Percentiles rank a stretch among this genome's conserved stretches.
These are phyloP conservation scores for Actenoides hombroni DNA, from an alignment of 2,113 vertebrate species.

Conservation along the genomic window DNA sequence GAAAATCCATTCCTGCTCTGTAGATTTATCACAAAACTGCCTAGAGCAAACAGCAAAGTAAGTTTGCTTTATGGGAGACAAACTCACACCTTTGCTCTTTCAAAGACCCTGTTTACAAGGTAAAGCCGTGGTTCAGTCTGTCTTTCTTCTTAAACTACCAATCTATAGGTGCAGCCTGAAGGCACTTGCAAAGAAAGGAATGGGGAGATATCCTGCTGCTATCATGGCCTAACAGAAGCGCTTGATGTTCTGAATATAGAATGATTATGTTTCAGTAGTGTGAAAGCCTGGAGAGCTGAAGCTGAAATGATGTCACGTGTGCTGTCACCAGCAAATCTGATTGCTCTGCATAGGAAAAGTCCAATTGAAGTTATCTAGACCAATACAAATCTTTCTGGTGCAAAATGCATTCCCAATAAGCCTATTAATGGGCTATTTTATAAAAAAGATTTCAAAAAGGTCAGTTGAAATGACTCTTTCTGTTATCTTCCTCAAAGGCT, in stretches of 20 bases:
- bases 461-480: background rate
- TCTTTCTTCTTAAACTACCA: conserved; percentile 16
- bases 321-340: conserved; percentile 21
- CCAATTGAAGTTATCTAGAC: background rate
- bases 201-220: conserved; percentile 15
- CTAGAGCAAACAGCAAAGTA: conserved; percentile 67
- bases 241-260: background rate
- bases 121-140: conserved; percentile 55
- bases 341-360: background rate
- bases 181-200: conserved; percentile 9
- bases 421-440: background rate
- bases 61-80: conserved; percentile 69
- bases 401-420: background rate
- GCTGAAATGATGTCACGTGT: background rate
- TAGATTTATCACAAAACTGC: conserved; percentile 53
- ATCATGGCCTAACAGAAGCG: background rate
- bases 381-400: background rate
- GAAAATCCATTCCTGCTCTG: conserved; percentile 66
- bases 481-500: background rate
- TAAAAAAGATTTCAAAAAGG: conserved; percentile 1
- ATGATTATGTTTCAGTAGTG: background rate
- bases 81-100: conserved; percentile 67
- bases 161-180: conserved; percentile 20
- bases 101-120: conserved; percentile 71
- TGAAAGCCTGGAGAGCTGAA: background rate